Conservation (phyloP, 2,797 vertebrate species). For the Sitta carolinensis region DNA sequence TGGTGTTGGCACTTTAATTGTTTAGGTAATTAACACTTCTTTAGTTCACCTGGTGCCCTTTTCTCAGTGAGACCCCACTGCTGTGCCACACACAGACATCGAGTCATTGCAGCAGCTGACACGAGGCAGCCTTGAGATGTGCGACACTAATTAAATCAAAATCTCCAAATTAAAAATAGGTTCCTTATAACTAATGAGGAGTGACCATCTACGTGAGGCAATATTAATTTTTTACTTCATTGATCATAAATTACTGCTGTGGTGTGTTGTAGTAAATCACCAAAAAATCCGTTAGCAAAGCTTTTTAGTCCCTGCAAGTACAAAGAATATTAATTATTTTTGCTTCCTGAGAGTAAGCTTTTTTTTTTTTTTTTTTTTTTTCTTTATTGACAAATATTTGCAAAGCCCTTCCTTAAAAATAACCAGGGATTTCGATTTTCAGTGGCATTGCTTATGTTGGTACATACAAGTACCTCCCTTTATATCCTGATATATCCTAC, state of each 20-base stretch:
- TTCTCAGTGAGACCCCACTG: constrained; percentile 57
- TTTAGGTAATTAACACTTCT: constrained; percentile 69
- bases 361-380: not conserved
- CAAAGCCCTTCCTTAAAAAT: not conserved
- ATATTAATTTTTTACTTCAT: constrained; percentile 65
- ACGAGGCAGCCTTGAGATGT: constrained; percentile 59
- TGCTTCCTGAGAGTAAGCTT: not conserved
- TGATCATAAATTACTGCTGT: constrained; percentile 55
- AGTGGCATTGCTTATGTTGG: not conserved
- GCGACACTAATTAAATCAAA: constrained; percentile 74
- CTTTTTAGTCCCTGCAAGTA: constrained; percentile 20
- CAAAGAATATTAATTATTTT: constrained; percentile 56
- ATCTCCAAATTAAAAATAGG: constrained; percentile 65
- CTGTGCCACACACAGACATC: constrained; percentile 1
- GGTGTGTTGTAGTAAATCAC: constrained; percentile 66
- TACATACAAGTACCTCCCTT: not conserved
- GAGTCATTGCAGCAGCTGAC: constrained; percentile 55
- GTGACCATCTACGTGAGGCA: constrained; percentile 62
- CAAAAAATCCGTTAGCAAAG: constrained; percentile 62
- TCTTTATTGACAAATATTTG: not conserved
- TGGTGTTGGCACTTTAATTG: constrained; percentile 47
- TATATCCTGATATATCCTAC: not conserved
- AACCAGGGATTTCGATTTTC: not conserved
- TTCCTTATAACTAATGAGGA: constrained; percentile 70
- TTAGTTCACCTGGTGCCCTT: constrained; percentile 58